phyloP scores from a whole-genome alignment of 2,113 vertebrate species.

The Artemisiospiza belli region DNA sequence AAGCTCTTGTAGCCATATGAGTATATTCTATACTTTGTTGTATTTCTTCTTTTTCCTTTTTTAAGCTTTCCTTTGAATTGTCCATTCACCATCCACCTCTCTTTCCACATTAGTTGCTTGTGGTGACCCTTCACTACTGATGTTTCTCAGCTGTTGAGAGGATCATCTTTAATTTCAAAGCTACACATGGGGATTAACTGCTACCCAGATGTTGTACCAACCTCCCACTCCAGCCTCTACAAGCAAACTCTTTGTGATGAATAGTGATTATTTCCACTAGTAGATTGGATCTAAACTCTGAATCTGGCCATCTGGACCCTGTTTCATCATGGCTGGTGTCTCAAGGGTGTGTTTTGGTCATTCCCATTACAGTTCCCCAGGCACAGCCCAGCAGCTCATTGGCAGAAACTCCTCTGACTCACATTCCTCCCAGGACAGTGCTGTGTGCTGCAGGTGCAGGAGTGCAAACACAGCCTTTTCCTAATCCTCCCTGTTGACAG shows the following conservation, averaged over 20 bases:
- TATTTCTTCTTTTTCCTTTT: not conserved
- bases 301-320: not conserved
- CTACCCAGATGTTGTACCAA: not conserved
- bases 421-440: not conserved
- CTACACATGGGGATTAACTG: not conserved
- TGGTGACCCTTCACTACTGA: not conserved
- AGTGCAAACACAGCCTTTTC: not conserved
- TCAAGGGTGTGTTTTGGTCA: not conserved
- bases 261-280: not conserved
- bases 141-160: not conserved
- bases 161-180: not conserved
- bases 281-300: not conserved
- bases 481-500: slow-evolving; percentile 5
- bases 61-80: not conserved
- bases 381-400: not conserved
- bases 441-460: not conserved
- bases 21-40: not conserved
- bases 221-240: not conserved
- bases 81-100: not conserved
- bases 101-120: not conserved
- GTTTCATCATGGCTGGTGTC: not conserved
- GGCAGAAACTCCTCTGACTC: not conserved
- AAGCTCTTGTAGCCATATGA: not conserved
- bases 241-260: not conserved
- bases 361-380: not conserved